A percentile compares a stretch with the other conserved stretches of the same genome.
phyloP scores from a whole-genome alignment of 2,888 invertebrate genomes.

The Leptopilina drosophilae region DNA sequence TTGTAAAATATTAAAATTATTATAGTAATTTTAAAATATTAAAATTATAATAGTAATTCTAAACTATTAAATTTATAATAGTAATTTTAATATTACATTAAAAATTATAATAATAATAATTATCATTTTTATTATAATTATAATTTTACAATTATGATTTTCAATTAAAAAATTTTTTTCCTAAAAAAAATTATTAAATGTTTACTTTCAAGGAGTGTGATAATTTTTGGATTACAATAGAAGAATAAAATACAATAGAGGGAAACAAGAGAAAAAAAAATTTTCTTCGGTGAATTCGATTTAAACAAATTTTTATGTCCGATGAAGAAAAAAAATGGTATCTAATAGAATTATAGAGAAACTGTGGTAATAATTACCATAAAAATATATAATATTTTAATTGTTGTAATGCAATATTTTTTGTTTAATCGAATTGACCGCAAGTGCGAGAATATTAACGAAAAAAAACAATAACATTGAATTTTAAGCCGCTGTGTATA shows the following conservation, averaged over 20 bases:
- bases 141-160: too few relatives aligned
- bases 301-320: background rate
- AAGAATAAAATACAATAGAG: background rate
- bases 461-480: background rate
- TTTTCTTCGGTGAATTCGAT: background rate
- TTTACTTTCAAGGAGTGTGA: background rate
- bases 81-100: too few relatives aligned
- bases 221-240: background rate
- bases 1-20: too few relatives aligned
- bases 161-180: too few relatives aligned
- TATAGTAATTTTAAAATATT: too few relatives aligned
- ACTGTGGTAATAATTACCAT: constrained; percentile 17
- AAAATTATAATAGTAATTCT: too few relatives aligned
- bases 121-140: too few relatives aligned
- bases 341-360: background rate
- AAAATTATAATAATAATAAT: too few relatives aligned
- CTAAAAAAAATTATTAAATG: too few relatives aligned
- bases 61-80: too few relatives aligned
- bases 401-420: background rate
- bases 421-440: background rate
- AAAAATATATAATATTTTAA: constrained; percentile 3
- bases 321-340: background rate
- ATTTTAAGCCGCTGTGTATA: constrained; percentile 31
- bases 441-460: background rate
- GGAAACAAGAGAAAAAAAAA: too few relatives aligned